Conservation (phyloP, 2,113 vertebrate species). For the Gobius niger region DNA sequence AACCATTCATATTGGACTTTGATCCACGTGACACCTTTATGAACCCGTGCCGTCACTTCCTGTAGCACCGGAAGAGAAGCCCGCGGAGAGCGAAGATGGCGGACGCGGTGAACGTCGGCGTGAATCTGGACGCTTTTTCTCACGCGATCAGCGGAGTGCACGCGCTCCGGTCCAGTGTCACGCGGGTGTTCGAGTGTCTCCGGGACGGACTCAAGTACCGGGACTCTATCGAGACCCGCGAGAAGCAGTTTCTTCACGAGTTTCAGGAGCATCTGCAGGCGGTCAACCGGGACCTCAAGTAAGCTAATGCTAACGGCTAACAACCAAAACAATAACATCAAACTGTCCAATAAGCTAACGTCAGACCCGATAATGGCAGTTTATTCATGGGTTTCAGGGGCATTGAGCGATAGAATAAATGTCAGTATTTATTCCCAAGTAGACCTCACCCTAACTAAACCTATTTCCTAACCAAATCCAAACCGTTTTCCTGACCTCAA, state of each 20-base stretch:
- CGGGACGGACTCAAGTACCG: conserved; percentile 96
- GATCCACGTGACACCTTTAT: too few relatives aligned
- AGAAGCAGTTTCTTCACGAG: conserved; percentile 88
- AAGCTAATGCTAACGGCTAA: conserved; percentile 28
- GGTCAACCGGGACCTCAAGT: conserved; percentile 96
- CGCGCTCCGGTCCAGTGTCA: conserved; percentile 94
- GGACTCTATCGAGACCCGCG: conserved; percentile 89
- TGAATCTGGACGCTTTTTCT: conserved; percentile 94
- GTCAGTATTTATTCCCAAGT: too few relatives aligned
- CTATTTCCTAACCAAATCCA: too few relatives aligned
- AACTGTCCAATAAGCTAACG: too few relatives aligned
- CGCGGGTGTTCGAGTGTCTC: conserved; percentile 92
- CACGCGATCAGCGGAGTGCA: conserved; percentile 95
- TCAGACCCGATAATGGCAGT: too few relatives aligned
- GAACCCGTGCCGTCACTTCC: not conserved
- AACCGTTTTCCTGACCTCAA: too few relatives aligned
- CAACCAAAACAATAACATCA: too few relatives aligned
- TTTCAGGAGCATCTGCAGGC: conserved; percentile 95
- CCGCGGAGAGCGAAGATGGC: conserved; percentile 77
- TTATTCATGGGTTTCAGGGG: too few relatives aligned
- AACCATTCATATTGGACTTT: too few relatives aligned
- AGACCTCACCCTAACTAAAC: too few relatives aligned
- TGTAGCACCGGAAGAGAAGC: not conserved
- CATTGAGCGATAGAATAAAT: too few relatives aligned
- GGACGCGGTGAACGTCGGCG: conserved; percentile 88